A percentile compares a stretch with the other conserved stretches of the same genome.
phyloP scores from a whole-genome alignment of 2,888 invertebrate genomes.

The Patella caerulea region DNA sequence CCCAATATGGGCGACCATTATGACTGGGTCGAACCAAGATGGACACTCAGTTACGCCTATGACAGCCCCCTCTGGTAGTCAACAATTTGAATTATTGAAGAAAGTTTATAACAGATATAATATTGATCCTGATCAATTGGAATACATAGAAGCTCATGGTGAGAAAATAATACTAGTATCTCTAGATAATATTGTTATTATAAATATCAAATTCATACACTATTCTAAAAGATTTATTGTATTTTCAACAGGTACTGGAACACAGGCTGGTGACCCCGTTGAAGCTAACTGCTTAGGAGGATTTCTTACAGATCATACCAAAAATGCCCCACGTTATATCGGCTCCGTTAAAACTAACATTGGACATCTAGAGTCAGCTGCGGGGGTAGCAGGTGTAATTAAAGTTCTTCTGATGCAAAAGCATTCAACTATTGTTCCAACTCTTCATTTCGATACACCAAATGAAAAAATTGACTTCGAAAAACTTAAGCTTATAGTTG shows the following conservation, averaged over 20 bases:
- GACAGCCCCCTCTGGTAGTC: conserved; percentile 41
- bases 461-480: conserved; percentile 42
- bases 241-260: conserved; percentile 50
- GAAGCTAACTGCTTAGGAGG: conserved; percentile 48
- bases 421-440: conserved; percentile 41
- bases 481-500: conserved; percentile 32
- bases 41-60: conserved; percentile 39
- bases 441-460: conserved; percentile 36
- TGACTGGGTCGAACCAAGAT: conserved; percentile 44
- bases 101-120: conserved; percentile 26
- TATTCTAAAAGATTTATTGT: conserved; percentile 9
- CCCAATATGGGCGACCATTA: conserved; percentile 41
- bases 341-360: conserved; percentile 56
- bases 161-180: not conserved
- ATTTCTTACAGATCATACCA: conserved; percentile 32
- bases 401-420: conserved; percentile 53
- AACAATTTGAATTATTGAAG: conserved; percentile 35
- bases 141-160: conserved; percentile 47
- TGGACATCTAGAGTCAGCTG: conserved; percentile 49
- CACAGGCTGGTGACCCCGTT: conserved; percentile 53
- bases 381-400: conserved; percentile 50
- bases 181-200: not conserved
- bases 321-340: conserved; percentile 24
- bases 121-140: conserved; percentile 24
- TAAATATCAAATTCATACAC: not conserved